These are phyloP conservation scores for Polypterus senegalus DNA, from an alignment of 2,113 vertebrate genomes.

Conservation along the genomic window DNA sequence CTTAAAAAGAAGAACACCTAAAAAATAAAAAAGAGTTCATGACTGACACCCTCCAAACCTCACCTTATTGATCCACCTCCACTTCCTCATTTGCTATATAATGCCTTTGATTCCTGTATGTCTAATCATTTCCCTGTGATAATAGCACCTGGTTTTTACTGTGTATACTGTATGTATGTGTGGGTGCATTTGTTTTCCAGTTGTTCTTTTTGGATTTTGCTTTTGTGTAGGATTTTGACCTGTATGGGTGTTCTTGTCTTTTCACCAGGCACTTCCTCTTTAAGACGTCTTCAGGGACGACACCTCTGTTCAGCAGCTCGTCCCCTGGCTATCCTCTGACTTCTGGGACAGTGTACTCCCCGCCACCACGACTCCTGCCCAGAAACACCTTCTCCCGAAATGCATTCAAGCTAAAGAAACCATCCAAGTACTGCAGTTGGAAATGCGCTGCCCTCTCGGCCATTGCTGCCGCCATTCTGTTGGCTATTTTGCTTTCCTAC, in stretches of 20 bases:
- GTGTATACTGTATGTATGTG: too few species aligned
- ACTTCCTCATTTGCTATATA: too few species aligned
- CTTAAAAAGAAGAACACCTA: too few species aligned
- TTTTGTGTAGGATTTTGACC: not conserved
- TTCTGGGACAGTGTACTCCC: conserved; percentile 94
- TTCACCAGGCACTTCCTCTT: conserved; percentile 86
- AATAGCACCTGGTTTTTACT: too few species aligned
- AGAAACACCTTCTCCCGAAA: conserved; percentile 96
- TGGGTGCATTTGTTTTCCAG: not conserved
- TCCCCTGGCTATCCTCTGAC: conserved; percentile 93
- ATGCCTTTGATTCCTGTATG: too few species aligned
- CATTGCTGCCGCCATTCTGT: conserved; percentile 78
- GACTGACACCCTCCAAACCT: too few species aligned
- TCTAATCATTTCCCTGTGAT: too few species aligned
- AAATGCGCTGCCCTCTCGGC: conserved; percentile 92
- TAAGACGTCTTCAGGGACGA: conserved; percentile 95
- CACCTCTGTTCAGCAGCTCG: conserved; percentile 93
- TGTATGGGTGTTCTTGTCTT: conserved; percentile 20
- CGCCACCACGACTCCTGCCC: conserved; percentile 87
- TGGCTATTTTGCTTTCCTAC: conserved; percentile 89
- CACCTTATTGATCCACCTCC: too few species aligned
- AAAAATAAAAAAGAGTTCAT: too few species aligned
- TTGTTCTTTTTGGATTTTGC: not conserved
- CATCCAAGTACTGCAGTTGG: conserved; percentile 98
- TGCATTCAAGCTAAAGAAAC: conserved; percentile 97